These are phyloP conservation scores for Macrophya alboannulata DNA, from an alignment of 2,888 invertebrate species.

Conservation along the genomic window DNA sequence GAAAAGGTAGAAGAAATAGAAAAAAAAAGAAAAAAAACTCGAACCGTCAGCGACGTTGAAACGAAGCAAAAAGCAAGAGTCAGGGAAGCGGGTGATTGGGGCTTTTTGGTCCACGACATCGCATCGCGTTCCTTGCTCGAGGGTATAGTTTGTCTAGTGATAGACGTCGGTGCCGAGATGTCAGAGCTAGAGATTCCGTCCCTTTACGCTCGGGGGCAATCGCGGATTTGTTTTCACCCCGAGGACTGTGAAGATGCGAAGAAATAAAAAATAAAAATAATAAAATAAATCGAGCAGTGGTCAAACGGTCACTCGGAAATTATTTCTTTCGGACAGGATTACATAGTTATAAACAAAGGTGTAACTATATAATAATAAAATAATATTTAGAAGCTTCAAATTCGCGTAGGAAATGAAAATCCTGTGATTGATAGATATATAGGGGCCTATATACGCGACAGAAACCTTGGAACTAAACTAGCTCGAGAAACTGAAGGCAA, in stretches of 20 bases:
- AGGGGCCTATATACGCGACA: neutral
- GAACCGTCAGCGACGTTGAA: neutral
- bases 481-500: neutral
- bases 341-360: too few relatives aligned
- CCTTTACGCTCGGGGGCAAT: neutral
- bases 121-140: neutral
- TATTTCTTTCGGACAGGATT: neutral
- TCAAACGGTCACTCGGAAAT: neutral
- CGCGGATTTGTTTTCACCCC: neutral
- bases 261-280: neutral
- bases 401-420: constrained; percentile 4
- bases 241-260: too few relatives aligned
- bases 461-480: neutral
- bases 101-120: neutral
- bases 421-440: neutral
- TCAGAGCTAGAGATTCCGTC: neutral
- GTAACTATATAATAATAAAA: neutral
- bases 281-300: neutral
- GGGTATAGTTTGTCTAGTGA: constrained; percentile 32
- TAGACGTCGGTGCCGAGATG: constrained; percentile 9
- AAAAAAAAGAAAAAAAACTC: neutral
- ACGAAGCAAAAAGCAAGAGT: neutral
- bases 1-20: neutral
- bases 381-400: neutral
- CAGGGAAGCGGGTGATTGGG: constrained; percentile 4